A percentile compares a stretch with the other conserved stretches of the same genome.
Conservation (phyloP, 35 echinoderm and acorn worm species). For the Apostichopus californicus region DNA sequence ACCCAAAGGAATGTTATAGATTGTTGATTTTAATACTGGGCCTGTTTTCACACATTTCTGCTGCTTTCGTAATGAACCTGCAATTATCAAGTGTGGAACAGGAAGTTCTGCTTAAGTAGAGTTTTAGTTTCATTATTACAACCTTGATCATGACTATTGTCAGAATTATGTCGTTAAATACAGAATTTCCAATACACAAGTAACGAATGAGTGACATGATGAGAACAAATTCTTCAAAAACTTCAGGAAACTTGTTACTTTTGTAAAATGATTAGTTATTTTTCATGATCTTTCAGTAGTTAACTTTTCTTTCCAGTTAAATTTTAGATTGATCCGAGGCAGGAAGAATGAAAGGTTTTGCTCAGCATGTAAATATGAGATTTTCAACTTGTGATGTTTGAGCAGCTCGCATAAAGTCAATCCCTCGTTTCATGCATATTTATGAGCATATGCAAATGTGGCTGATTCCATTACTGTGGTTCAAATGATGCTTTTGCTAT, state of each 20-base stretch:
- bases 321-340: not conserved
- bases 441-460: not conserved
- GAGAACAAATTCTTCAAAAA: no score
- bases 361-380: not conserved
- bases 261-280: not conserved
- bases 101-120: no score
- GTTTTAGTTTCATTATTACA: no score
- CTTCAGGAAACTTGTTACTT: not conserved
- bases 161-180: no score
- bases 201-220: no score
- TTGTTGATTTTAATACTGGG: no score
- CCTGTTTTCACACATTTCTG: no score
- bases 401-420: constrained; percentile 10
- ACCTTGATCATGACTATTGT: no score
- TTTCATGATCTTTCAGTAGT: not conserved
- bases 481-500: constrained; percentile 17
- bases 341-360: not conserved
- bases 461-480: constrained; percentile 1
- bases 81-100: no score
- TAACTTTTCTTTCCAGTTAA: not conserved
- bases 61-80: no score
- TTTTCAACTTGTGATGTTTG: not conserved
- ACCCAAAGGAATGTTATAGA: no score
- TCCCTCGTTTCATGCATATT: not conserved
- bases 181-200: no score